Percentiles rank a stretch among this genome's conserved stretches.
phyloP scores from a whole-genome alignment of 1,140 invertebrate species.

The Caerostris darwini region DNA sequence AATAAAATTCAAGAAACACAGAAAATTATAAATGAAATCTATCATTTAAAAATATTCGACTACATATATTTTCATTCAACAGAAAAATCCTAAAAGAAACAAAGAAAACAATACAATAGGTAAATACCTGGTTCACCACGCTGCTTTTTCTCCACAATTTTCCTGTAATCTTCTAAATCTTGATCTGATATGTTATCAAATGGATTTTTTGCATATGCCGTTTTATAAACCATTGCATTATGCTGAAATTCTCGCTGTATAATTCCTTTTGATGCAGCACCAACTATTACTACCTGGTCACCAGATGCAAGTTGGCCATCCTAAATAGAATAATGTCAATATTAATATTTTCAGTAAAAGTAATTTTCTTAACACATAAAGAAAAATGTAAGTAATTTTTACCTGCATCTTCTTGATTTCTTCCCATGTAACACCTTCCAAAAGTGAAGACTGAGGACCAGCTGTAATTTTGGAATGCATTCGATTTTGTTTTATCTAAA shows the following conservation, averaged over 20 bases:
- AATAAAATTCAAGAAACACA: too few relatives aligned
- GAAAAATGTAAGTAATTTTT: constrained; percentile 43
- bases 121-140: constrained; percentile 85
- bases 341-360: neutral
- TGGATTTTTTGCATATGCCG: constrained; percentile 98
- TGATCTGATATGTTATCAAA: constrained; percentile 95
- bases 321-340: constrained; percentile 18
- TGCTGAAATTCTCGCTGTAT: constrained; percentile 99
- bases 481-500: constrained; percentile 97
- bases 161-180: constrained; percentile 94
- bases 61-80: too few relatives aligned
- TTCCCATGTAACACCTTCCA: constrained; percentile 98
- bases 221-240: constrained; percentile 98
- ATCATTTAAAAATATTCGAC: too few relatives aligned
- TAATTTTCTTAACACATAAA: neutral
- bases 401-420: constrained; percentile 96
- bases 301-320: constrained; percentile 83
- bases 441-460: constrained; percentile 97
- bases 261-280: constrained; percentile 97
- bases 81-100: too few relatives aligned
- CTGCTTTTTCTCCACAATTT: constrained; percentile 90
- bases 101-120: too few relatives aligned
- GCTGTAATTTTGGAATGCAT: constrained; percentile 96
- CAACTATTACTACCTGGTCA: constrained; percentile 93
- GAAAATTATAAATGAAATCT: too few relatives aligned